Evolutionary conservation across 2,797 vertebrate genomes (phyloP), one percentile per base, ranked within the genome.

Genomic region (Phylloscopus collybita): DNA sequence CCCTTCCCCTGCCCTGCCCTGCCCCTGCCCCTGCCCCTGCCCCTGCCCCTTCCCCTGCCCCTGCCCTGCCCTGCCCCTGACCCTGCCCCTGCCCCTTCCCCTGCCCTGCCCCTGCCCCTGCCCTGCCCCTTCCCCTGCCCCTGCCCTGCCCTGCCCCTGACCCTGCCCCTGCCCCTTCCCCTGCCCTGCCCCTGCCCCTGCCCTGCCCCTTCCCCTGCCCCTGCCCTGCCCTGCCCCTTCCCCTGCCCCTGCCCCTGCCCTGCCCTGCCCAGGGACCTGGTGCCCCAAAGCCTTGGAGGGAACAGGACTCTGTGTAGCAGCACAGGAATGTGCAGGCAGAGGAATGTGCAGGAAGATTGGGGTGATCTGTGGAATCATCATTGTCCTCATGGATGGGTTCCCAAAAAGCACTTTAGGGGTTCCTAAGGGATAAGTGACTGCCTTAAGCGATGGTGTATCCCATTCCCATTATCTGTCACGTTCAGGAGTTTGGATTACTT

Each of bases 391-490:
- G 2, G 5, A 27, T 14, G 9, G 27, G 13, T 27, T 83, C 53
- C 57, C 70, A n/a, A 5, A 50, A 66, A 16, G 29, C 4, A 0
- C 12, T 59, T 6, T 9, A 25, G 27, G 6, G n/a, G 11, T 16
- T 29, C 40, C 38, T 11, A 6, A n/a, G 21, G 54, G 51, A 3
- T 42, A 42, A 18, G 19, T 56, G 45, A 1, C 32, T 34, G 66
- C 54, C 38, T 8, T 8, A 11, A 32, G 47, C 30, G 32, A 21
- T 29, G 2, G n/a, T 42, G 54, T 27, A 5, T n/a, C 19, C 12
- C 12, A 0, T 26, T n/a, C 19, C 12, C 13, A 0, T 26, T 44
- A 2, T 45, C 26, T 51, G 1, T 54, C 5, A 6, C n/a, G 10
- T 42, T 65, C 5, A 59, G 27, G 32, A 51, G 34, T n/a, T 30